Base-by-base conservation (phyloP, 1,140 invertebrate species). In the Zaprionus lachaisei region DNA sequence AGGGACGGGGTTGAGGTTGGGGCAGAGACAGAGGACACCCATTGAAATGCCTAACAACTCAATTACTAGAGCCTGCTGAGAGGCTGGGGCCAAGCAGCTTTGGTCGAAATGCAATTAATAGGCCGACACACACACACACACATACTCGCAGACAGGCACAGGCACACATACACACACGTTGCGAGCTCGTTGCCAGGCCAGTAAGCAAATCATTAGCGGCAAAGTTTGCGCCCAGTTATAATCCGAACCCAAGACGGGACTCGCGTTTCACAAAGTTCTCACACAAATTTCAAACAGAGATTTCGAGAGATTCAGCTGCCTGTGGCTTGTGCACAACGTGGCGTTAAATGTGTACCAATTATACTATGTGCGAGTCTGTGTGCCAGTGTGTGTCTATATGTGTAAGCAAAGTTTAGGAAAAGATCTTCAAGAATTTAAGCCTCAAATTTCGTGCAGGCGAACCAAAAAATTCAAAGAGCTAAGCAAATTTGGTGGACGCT, bases 201-300 rank as follows among this genome's bases (percentile, higher is more conserved):
- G 72, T 63, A 77, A 81, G 81, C 85, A 84, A 89, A 90, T 90
- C 85, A 90, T 89, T 87, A 71, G 71, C 74, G 58, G 68, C 60
- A 73, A 81, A 61, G 77, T 90, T 84, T 81, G 79, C 85, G 84
- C 78, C 84, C 83, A 79, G 79, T 80, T 90, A 72, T 72, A 89
- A 89, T 89, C 81, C 78, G 72, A 78, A 47, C 54, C 22, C 17
- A 58, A 34, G 26, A 34, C n/a, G 56, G 51, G 9, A 22, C 67
- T 77, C 69, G 47, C 71, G 76, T 80, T 71, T 77, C 68, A 63
- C 65, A 62, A 75, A 79, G 70, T 89, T 89, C 84, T 89, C 84
- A 90, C 84, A 89, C 84, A 89, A 89, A 87, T 87, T 89, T 84
- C 44, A 68, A 54, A 63, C 55, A 37, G 31, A 81, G 83, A 81